Percentiles rank a stretch among this genome's conserved stretches.
Evolutionary conservation across 2,888 invertebrate genomes (phyloP).

Genomic region (Epinotia nisella): DNA sequence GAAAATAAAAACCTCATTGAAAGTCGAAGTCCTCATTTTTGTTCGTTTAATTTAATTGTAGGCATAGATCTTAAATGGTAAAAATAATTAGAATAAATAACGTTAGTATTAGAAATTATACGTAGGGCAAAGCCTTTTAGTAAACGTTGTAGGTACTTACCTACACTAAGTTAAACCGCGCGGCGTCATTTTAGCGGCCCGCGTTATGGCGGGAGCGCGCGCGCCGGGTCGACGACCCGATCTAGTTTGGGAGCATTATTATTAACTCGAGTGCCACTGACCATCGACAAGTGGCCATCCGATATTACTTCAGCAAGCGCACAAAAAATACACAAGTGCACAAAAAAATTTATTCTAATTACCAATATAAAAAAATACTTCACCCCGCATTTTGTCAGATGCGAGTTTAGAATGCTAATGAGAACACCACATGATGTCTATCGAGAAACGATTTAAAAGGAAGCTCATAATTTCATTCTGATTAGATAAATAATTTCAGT

Average conservation of each 20-base stretch:
- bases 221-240: slow-evolving; percentile 82
- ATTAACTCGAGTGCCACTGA: slow-evolving; percentile 76
- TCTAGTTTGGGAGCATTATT: slow-evolving; percentile 84
- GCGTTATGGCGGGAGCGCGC: slow-evolving; percentile 64
- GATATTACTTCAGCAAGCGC: slow-evolving; percentile 48
- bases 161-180: neutral
- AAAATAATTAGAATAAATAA: too few species aligned
- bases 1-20: neutral
- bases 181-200: slow-evolving; percentile 73
- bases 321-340: slow-evolving; percentile 22
- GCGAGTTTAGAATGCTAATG: slow-evolving; percentile 36
- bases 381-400: slow-evolving; percentile 24
- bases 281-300: slow-evolving; percentile 60
- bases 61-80: too few species aligned
- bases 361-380: slow-evolving; percentile 9
- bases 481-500: slow-evolving; percentile 20
- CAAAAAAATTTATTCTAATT: neutral
- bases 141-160: neutral
- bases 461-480: slow-evolving; percentile 27
- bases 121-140: neutral
- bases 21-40: neutral
- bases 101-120: neutral
- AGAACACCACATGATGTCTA: slow-evolving; percentile 40
- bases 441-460: slow-evolving; percentile 26
- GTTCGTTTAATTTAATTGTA: too few species aligned